Evolutionary conservation across 2,888 invertebrate genomes (phyloP).

Genomic region (Lithophane socia): DNA sequence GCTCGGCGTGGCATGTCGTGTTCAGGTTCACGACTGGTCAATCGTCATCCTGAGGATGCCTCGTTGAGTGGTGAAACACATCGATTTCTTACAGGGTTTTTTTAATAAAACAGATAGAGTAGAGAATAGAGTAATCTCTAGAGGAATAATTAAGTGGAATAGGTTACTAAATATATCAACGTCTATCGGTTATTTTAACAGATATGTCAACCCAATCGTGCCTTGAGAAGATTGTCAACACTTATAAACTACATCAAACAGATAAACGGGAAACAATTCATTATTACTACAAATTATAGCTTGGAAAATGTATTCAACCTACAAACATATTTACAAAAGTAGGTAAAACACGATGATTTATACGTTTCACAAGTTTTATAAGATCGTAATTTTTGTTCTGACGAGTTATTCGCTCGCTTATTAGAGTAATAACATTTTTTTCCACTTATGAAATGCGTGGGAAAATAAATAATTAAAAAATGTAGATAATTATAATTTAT

Average conservation of each 20-base stretch:
- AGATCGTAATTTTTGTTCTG: conserved; percentile 18
- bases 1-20: no score
- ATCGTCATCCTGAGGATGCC: no score
- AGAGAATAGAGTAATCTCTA: no score
- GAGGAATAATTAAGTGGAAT: no score
- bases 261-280: neutral
- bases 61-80: no score
- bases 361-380: conserved; percentile 11
- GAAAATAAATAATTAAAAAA: conserved; percentile 43
- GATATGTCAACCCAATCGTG: neutral
- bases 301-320: neutral
- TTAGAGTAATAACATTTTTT: conserved; percentile 20
- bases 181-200: neutral
- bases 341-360: conserved; percentile 20
- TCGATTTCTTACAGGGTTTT: no score
- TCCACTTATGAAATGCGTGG: conserved; percentile 24
- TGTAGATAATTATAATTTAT: conserved; percentile 16
- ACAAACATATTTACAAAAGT: neutral
- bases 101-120: no score
- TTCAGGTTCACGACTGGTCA: no score
- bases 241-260: neutral
- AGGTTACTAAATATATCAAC: no score
- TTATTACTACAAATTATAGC: neutral
- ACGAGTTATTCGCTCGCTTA: conserved; percentile 19
- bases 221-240: neutral